Evolutionary conservation across 2,888 invertebrate genomes (phyloP), one percentile per base, ranked within the genome.

Genomic region (Eudasyphora cyanicolor): DNA sequence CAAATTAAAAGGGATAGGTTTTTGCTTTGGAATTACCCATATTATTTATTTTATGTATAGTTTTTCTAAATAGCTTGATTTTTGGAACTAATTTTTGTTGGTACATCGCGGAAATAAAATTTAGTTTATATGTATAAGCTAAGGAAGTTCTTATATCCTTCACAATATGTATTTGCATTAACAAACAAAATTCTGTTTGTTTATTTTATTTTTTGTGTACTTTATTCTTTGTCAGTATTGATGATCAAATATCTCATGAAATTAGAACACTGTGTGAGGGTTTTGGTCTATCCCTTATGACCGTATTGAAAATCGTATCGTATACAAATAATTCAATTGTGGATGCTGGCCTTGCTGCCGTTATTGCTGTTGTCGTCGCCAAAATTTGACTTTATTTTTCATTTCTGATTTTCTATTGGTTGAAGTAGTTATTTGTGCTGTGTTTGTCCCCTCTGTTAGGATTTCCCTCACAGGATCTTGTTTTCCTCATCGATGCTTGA

Each of bases 301-400:
- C 67, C 67, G 67, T 67, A 21, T 42, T 24, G 67, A 35, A 67
- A 42, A 67, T 67, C 67, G n/a, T 67, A 67, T 67, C 67, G 67
- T 21, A 38, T 67, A 24, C 67, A 67, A 67, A 67, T 67, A 67
- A 67, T 67, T 42, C 67, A 12, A 67, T 67, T 38, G 42, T 67
- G 38, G 67, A 42, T 24, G n/a, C n/a, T n/a, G 67, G 19, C 7
- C 12, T 67, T 38, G 67, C 17, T n/a, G 60, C 17, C 32, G 38
- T 42, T 67, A 14, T 14, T 21, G 42, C 10, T 42, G 42, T 67
- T 42, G 67, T 64, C 32, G 42, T 67, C 24, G 67, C 38, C 32
- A 19, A 35, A 67, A 24, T 24, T 38, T 67, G 67, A 42, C 24
- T 38, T 38, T 62, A 38, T 19, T 42, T 17, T 24, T 42, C 21